These are phyloP conservation scores for Delphinus delphis DNA, from an alignment of 2,113 vertebrate genomes.

Conservation along the genomic window DNA sequence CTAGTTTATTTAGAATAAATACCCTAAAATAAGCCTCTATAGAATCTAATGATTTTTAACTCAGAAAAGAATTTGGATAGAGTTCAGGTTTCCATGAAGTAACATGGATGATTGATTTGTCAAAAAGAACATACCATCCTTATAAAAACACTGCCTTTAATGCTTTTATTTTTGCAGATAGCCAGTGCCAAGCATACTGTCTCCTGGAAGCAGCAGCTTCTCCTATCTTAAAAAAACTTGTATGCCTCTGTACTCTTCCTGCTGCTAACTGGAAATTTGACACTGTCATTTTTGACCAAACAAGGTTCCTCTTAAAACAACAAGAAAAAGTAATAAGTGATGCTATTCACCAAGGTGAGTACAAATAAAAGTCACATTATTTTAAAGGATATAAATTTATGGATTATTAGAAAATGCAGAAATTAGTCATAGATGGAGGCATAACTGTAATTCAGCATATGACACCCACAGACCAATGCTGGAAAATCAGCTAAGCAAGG, in stretches of 20 bases:
- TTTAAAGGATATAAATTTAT: background rate
- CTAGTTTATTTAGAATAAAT: conserved; percentile 17
- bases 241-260: conserved; percentile 60
- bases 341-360: conserved; percentile 80
- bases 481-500: background rate
- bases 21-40: conserved; percentile 9
- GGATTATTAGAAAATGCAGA: background rate
- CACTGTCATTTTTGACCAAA: conserved; percentile 83
- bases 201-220: conserved; percentile 81
- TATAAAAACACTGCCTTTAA: background rate
- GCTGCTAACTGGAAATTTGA: conserved; percentile 82
- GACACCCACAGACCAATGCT: background rate
- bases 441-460: conserved; percentile 35
- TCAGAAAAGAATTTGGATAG: background rate
- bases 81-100: conserved; percentile 35
- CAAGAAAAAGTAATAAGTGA: conserved; percentile 85
- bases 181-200: conserved; percentile 82
- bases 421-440: background rate
- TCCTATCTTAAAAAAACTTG: conserved; percentile 81
- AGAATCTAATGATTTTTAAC: conserved; percentile 24
- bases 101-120: background rate
- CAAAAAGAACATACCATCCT: background rate
- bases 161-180: conserved; percentile 78
- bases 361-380: conserved; percentile 13
- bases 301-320: conserved; percentile 87